Evolutionary conservation across 1,140 invertebrate species (phyloP), one percentile per base, ranked within the genome.

Genomic region (Ceratosolen solmsi): DNA sequence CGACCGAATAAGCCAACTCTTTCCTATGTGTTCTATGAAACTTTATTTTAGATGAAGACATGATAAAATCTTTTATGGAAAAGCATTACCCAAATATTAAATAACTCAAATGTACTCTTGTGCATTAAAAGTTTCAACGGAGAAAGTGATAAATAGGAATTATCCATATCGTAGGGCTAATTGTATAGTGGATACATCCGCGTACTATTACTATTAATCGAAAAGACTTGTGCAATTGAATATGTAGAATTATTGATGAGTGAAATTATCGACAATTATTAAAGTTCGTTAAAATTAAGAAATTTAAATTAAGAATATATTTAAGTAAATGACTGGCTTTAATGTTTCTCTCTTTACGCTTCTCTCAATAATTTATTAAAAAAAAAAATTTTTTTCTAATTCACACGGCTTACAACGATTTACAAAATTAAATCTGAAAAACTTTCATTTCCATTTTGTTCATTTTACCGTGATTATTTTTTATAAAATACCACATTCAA

Each of bases 1-100:
- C 22, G 22, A 68, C 17, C 33, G 36, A 68, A 68, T n/a, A 68
- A 65, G 17, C 33, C 63, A 36, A 38, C 33, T 68, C 33, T 38
- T 68, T 8, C 20, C 22, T 22, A 38, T 11, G 9, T 17, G 20
- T n/a, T 68, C 17, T 38, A 3, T 9, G 63, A 38, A 20, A 38
- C 33, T 38, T 68, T 9, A n/a, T 68, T 68, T 63, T 38, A 38
- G 63, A 38, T 38, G 1, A 2, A 0, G 22, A n/a, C n/a, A 2
- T 15, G 33, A 68, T 68, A 68, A 38, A n/a, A 68, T 68, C 20
- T 68, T 38, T 68, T 68, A 68, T 38, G 17, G 27, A n/a, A 36
- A 15, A 38, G 27, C 36, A 65, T 36, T 20, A 65, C 15, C 17
- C 9, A 65, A 20, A 36, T 38, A 68, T 68, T 38, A 38, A 68